A percentile compares a stretch with the other conserved stretches of the same genome.
Conservation (phyloP, 2,888 invertebrate genomes). For the Drosophila monieri region DNA sequence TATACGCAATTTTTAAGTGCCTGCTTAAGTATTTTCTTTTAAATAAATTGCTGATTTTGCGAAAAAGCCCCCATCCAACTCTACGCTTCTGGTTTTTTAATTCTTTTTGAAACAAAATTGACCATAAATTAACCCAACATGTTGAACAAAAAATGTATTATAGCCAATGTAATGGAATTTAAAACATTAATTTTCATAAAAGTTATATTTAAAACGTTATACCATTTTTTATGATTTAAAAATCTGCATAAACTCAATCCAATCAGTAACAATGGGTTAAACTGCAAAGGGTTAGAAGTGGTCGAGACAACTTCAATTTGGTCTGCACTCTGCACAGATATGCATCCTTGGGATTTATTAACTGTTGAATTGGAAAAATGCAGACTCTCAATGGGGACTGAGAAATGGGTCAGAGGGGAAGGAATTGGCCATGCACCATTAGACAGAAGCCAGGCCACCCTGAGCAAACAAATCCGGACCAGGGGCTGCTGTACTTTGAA, state of each 20-base stretch:
- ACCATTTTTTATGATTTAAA: neutral
- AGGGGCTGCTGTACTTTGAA: neutral
- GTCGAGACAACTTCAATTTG: slow-evolving; percentile 9
- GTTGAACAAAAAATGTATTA: too few species aligned
- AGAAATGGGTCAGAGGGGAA: neutral
- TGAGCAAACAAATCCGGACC: slow-evolving; percentile 9
- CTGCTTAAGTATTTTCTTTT: neutral
- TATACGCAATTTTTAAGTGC: neutral
- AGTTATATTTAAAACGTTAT: too few species aligned
- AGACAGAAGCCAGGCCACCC: slow-evolving; percentile 26
- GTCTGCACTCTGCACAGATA: slow-evolving; percentile 21
- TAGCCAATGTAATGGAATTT: too few species aligned
- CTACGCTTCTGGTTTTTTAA: neutral
- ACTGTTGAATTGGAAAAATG: slow-evolving; percentile 40
- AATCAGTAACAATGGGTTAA: slow-evolving; percentile 2
- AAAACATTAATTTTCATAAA: too few species aligned
- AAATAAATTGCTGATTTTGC: neutral
- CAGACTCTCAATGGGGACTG: slow-evolving; percentile 9
- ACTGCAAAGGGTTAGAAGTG: slow-evolving; percentile 6
- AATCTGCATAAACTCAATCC: neutral
- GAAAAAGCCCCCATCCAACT: neutral
- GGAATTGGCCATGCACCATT: slow-evolving; percentile 35
- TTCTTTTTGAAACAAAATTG: neutral
- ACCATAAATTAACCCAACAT: neutral
- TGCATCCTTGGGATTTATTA: slow-evolving; percentile 40